phyloP scores from a whole-genome alignment of 2,888 invertebrate genomes.

The Dastarcus helophoroides region DNA sequence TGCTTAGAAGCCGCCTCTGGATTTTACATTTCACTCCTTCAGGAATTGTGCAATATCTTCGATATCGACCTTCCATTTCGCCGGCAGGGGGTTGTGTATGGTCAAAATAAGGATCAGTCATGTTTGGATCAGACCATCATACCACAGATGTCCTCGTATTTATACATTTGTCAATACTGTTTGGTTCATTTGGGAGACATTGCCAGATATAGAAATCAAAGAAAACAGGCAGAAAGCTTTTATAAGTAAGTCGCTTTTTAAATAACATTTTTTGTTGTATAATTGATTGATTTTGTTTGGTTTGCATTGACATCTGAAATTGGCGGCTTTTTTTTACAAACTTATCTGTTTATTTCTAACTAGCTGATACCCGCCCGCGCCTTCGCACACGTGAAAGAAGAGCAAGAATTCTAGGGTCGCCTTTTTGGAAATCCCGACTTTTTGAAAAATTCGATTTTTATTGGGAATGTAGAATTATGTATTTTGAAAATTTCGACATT shows the following conservation, averaged over 20 bases:
- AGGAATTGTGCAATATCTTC: conserved; percentile 71
- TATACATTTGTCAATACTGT: conserved; percentile 81
- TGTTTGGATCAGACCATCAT: conserved; percentile 27
- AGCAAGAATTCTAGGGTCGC: too few relatives aligned
- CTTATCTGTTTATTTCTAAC: too few relatives aligned
- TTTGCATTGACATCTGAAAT: too few relatives aligned
- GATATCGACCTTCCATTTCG: conserved; percentile 70
- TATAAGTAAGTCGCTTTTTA: conserved; percentile 50
- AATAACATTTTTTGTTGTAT: too few relatives aligned
- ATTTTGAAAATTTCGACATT: too few relatives aligned
- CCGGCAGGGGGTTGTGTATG: conserved; percentile 35
- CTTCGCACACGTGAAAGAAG: too few relatives aligned
- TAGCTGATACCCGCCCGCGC: too few relatives aligned
- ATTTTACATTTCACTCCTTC: conserved; percentile 69
- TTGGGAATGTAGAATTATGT: too few relatives aligned
- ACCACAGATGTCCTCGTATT: conserved; percentile 58
- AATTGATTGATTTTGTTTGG: too few relatives aligned
- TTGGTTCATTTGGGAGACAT: conserved; percentile 81
- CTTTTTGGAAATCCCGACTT: too few relatives aligned
- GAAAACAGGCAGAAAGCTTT: conserved; percentile 71
- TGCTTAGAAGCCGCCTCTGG: conserved; percentile 76
- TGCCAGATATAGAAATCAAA: conserved; percentile 71
- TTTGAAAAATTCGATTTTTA: too few relatives aligned
- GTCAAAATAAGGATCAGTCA: conserved; percentile 24
- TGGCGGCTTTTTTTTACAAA: background rate